A percentile compares a stretch with the other conserved stretches of the same genome.
phyloP scores from a whole-genome alignment of 1,140 invertebrate genomes.

The Brachionus rotundiformis region DNA sequence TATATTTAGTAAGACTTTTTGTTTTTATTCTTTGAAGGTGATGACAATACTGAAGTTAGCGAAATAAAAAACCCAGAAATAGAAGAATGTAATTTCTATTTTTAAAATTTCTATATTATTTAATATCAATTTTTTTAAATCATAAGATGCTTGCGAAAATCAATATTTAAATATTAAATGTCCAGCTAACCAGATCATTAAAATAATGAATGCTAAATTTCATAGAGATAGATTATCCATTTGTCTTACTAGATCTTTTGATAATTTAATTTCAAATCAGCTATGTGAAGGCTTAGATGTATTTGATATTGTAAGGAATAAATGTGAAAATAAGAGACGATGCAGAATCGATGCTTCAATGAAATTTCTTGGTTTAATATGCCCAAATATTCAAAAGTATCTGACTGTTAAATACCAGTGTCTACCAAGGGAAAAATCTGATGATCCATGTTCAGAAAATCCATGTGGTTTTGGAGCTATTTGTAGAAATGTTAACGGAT shows the following conservation, averaged over 20 bases:
- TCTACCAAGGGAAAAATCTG: not conserved
- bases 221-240: no score
- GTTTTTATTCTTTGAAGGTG: no score
- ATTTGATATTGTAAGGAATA: not conserved
- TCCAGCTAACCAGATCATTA: not conserved
- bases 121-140: no score
- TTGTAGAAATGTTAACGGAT: not conserved
- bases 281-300: conserved; percentile 10
- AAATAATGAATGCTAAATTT: not conserved
- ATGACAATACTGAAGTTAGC: no score
- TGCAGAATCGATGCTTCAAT: not conserved
- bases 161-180: not conserved
- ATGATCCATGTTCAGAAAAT: not conserved
- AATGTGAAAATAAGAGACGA: not conserved
- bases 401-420: not conserved
- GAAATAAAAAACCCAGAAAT: no score
- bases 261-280: not conserved
- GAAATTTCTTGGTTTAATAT: not conserved
- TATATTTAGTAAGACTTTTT: no score
- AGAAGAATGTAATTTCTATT: no score
- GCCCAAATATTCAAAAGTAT: not conserved
- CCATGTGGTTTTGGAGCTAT: conserved; percentile 35
- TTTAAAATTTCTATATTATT: no score
- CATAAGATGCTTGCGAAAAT: conserved; percentile 1
- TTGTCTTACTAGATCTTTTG: no score